These are phyloP conservation scores for Phoenicopterus ruber DNA, from an alignment of 2,113 vertebrate genomes.

Conservation along the genomic window DNA sequence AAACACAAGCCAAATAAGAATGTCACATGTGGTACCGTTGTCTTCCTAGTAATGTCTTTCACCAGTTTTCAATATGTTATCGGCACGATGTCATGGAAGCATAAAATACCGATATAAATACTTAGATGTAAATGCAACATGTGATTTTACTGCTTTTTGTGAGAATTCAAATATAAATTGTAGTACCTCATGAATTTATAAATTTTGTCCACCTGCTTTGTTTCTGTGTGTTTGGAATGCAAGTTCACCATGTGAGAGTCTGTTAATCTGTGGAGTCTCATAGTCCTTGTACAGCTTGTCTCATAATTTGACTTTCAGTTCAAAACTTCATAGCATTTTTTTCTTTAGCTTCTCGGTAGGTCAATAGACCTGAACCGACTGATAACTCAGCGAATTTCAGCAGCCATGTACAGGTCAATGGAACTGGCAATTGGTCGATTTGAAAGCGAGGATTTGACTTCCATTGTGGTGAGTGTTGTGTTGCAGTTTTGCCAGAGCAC, in stretches of 20 bases:
- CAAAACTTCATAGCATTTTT: not conserved
- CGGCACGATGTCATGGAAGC: not conserved
- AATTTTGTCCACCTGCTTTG: not conserved
- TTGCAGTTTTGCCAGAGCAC: not conserved
- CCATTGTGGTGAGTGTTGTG: conserved; percentile 79
- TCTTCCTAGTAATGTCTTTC: not conserved
- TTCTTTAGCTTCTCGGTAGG: conserved; percentile 81
- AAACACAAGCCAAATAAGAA: not conserved
- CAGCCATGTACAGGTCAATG: conserved; percentile 84
- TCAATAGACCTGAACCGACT: conserved; percentile 87
- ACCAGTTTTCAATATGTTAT: not conserved
- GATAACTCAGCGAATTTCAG: conserved; percentile 86
- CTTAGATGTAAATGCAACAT: not conserved
- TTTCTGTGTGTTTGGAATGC: not conserved
- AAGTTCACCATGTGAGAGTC: not conserved
- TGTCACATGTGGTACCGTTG: not conserved
- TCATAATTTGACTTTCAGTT: not conserved
- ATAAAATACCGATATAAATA: not conserved
- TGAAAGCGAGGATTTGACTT: conserved; percentile 88
- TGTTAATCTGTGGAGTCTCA: not conserved
- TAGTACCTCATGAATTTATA: not conserved
- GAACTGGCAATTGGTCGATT: conserved; percentile 86
- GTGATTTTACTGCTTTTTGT: not conserved
- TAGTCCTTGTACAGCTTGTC: not conserved
- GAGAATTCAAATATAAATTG: not conserved